A percentile compares a stretch with the other conserved stretches of the same genome.
Conservation (phyloP, 1,140 invertebrate genomes). For the Magallana gigas region DNA sequence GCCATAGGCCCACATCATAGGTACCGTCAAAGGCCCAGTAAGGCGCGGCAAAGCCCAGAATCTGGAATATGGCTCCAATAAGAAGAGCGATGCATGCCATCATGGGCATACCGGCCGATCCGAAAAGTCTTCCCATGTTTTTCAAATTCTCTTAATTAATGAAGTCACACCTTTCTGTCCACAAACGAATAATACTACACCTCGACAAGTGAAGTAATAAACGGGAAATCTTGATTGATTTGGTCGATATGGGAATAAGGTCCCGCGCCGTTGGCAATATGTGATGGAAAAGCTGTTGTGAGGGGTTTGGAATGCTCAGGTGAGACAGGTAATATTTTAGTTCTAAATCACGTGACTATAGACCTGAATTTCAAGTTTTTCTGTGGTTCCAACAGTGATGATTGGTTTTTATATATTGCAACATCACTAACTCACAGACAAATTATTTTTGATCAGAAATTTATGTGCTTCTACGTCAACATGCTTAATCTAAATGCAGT, state of each 20-base stretch:
- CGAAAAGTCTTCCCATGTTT: constrained; percentile 56
- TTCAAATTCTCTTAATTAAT: not conserved
- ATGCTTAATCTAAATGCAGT: too few relatives aligned
- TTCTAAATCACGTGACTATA: not conserved
- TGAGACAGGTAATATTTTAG: constrained; percentile 22
- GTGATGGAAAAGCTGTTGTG: constrained; percentile 26
- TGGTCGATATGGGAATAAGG: not conserved
- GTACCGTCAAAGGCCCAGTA: constrained; percentile 62
- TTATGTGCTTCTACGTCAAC: too few relatives aligned
- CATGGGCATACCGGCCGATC: constrained; percentile 62
- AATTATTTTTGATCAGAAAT: too few relatives aligned
- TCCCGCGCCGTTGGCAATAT: not conserved
- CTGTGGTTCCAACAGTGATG: constrained; percentile 9
- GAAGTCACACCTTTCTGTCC: too few relatives aligned
- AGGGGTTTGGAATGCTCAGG: constrained; percentile 24
- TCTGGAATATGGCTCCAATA: constrained; percentile 59
- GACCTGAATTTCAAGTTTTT: constrained; percentile 18
- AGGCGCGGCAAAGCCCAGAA: constrained; percentile 66
- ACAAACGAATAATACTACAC: not conserved
- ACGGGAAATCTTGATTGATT: not conserved
- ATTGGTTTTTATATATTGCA: not conserved
- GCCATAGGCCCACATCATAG: constrained; percentile 63
- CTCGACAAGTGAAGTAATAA: not conserved
- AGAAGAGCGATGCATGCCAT: constrained; percentile 62
- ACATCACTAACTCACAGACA: too few relatives aligned